Base-by-base conservation (phyloP, 2,113 vertebrate genomes). In the Oryzias melastigma region DNA sequence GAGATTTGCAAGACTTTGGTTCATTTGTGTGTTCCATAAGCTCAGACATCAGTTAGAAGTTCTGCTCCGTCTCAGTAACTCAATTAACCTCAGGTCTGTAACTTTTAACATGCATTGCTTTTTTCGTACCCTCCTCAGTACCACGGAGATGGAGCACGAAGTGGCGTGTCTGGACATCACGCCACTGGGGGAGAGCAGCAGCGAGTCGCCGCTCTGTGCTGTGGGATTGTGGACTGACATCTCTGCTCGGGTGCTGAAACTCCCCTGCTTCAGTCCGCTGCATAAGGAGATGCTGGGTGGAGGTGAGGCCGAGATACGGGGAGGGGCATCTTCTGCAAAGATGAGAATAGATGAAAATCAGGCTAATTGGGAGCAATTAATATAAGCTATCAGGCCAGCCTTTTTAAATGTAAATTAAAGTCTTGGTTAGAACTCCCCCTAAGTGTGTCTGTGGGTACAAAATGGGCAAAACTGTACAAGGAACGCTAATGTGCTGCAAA, bases 211-310 rank as follows among this genome's bases (percentile, higher is more conserved):
- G 0, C 93, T 99, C 15, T 99, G 97, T 12, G 96, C 97, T 0
- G 96, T 99, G 1, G 97, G 97, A 48, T 93, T 99, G 59, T 99
- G 97, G 97, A 99, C 97, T 0, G 97, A 99, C 86, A 99, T 99
- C 85, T 99, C 97, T 0, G 96, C 97, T 47, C 94, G 96, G 1
- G 95, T 99, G 68, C 91, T 98, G 10, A 96, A 95, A 68, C 92
- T 99, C 41, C 97, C 97, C 1, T 95, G 94, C 7, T 99, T 99
- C 58, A 95, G 94, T 1, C 88, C 96, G 18, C 88, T 99, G 83
- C 97, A 99, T 90, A 99, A 98, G 73, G 97, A 99, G 87, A 99
- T 99, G 97, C 90, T 99, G 71, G 97, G 97, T 14, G 97, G 97
- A 95, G 97, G 97, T 98, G 74, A 86, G 93, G 3, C 35, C 2